Evolutionary conservation across 2,113 vertebrate species (phyloP), one percentile per base, ranked within the genome.

Genomic region (Muntiacus reevesi): DNA sequence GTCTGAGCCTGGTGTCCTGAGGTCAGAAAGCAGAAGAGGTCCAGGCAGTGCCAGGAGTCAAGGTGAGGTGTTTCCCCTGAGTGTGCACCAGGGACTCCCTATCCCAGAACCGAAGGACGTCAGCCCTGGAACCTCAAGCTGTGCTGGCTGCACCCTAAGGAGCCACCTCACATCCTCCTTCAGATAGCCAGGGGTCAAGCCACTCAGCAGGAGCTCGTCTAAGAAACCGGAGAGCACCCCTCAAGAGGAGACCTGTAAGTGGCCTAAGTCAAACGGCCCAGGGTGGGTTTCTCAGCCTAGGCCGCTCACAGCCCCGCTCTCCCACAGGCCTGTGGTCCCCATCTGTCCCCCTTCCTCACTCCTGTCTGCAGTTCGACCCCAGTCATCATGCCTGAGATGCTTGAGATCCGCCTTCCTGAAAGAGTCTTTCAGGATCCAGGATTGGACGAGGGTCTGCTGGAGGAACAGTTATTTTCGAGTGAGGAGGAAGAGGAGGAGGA

Each of bases 381-480:
- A 28, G 21, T 40, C 87, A 45, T 79, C 47, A 92, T 71, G 64
- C 64, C 33, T 36, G 64, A 25, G 15, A 50, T 30, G 45, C 47
- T 15, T 11, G 78, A 81, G 67, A 54, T 86, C 15, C 36, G 1
- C 64, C 11, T 21, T 36, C 1, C 23, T 55, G 74, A 97, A 6
- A 76, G 50, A 74, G 33, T 19, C 25, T 27, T 33, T 54, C 33
- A 64, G 0, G 1, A 8, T 28, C 43, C 14, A 47, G 4, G 0
- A 23, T 12, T 45, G 47, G 7, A 14, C 15, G 78, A 81, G 36
- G 5, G 1, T 11, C 28, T 6, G 4, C 2, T 9, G 14, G 28
- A 6, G n/a, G 13, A 3, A 0, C 40, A 36, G 36, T 4, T 81
- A 36, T 0, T 40, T 0, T 2, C 3, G 6, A 1, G 40, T 33